Evolutionary conservation across 2,113 vertebrate genomes (phyloP), one percentile per base, ranked within the genome.

Genomic region (Hiodon alosoides): DNA sequence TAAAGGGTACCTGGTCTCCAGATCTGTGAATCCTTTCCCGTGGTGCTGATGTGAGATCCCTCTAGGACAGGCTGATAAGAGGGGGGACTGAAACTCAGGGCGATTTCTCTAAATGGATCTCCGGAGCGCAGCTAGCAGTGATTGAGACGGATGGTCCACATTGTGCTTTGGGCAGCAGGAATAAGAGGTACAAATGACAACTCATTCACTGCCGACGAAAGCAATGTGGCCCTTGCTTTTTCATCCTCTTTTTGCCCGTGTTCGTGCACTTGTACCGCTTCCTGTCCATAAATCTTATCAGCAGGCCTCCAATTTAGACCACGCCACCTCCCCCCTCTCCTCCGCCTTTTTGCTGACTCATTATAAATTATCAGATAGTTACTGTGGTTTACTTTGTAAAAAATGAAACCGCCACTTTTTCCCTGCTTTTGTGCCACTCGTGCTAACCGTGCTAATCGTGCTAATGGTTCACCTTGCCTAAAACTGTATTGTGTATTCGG

Each of bases 111-210:
- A 4, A 47, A 66, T 48, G 46, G 31, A 11, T 66, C 64, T 48
- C 64, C 48, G 2, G 3, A 10, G 8, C 7, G 64, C 14, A 1
- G 5, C 54, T 47, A 47, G 62, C 7, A 9, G 14, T 66, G 64
- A 66, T 66, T 66, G 46, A 66, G 64, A 66, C 7, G 46, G 64
- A 66, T 66, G 64, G 46, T 3, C 31, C 9, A 47, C 8, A 47
- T 66, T 16, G 46, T 5, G n/a, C 46, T 48, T 47, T 3, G 3
- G 46, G 64, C 64, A 48, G 64, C 5, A 47, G 46, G 46, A 66
- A 66, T 66, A 66, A 66, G 31, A 5, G 46, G 64, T 47, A 66
- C 64, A 66, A 66, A 66, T 66, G 64, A 66, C 64, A 11, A 10
- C 64, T 48, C 64, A 10, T 66, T 66, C 46, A 4, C 64, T 4